Conservation (phyloP, 2,797 vertebrate genomes). For the Alosa sapidissima region DNA sequence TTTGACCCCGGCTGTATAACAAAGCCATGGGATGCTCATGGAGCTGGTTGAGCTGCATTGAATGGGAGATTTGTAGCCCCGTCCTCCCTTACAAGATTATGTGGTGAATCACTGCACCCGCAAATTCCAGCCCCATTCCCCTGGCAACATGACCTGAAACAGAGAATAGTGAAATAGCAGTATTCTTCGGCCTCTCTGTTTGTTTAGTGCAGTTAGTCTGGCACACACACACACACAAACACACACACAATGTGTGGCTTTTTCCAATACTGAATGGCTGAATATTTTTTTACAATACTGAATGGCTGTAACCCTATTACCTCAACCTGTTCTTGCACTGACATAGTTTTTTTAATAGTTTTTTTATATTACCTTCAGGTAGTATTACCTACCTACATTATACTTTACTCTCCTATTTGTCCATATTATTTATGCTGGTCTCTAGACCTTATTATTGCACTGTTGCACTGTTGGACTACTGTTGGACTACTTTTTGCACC, state of each 20-base stretch:
- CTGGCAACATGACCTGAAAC: constrained; percentile 6
- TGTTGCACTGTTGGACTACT: too few species aligned
- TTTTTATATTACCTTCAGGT: too few species aligned
- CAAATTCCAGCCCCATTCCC: not conserved
- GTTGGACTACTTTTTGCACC: too few species aligned
- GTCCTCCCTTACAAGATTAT: not conserved
- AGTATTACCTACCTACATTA: too few species aligned
- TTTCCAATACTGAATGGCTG: too few species aligned
- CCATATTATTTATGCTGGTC: too few species aligned
- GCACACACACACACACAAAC: not conserved
- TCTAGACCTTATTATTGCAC: too few species aligned
- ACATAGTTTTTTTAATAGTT: too few species aligned
- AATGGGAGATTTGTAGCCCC: constrained; percentile 18
- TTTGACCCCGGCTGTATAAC: not conserved
- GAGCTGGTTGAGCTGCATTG: constrained; percentile 12
- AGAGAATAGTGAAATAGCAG: constrained; percentile 13
- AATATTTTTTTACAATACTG: too few species aligned
- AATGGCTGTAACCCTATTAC: too few species aligned
- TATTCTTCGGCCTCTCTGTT: not conserved
- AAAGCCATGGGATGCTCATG: not conserved
- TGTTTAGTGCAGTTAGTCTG: not conserved
- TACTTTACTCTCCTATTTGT: too few species aligned
- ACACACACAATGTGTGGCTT: not conserved
- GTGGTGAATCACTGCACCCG: constrained; percentile 7
- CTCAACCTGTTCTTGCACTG: too few species aligned